These are phyloP conservation scores for Lydus trimaculatus DNA, from an alignment of 2,888 invertebrate genomes.

Conservation along the genomic window DNA sequence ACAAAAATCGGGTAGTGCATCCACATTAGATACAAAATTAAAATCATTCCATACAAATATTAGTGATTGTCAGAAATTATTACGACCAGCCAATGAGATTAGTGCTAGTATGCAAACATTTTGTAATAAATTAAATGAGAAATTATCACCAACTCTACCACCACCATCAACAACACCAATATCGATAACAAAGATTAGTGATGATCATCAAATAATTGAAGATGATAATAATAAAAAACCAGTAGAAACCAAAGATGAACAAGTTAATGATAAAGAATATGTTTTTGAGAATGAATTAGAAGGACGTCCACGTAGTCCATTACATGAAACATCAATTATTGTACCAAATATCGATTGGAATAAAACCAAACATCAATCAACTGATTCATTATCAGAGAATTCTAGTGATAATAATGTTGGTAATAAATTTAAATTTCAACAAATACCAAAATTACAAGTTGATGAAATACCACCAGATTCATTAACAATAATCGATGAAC, in stretches of 20 bases:
- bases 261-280: slow-evolving; percentile 26
- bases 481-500: not conserved
- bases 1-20: slow-evolving; percentile 83
- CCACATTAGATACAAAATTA: slow-evolving; percentile 83
- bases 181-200: not conserved
- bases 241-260: slow-evolving; percentile 15
- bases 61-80: slow-evolving; percentile 85
- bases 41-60: slow-evolving; percentile 86
- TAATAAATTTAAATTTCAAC: slow-evolving; percentile 41
- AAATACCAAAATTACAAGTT: slow-evolving; percentile 46
- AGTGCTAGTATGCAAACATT: slow-evolving; percentile 76
- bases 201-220: not conserved
- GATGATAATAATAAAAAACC: slow-evolving; percentile 29
- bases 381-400: slow-evolving; percentile 50
- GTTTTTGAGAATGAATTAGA: slow-evolving; percentile 56
- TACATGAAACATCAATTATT: slow-evolving; percentile 70
- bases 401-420: slow-evolving; percentile 44
- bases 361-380: slow-evolving; percentile 65
- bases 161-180: slow-evolving; percentile 29
- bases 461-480: slow-evolving; percentile 55
- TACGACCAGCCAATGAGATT: slow-evolving; percentile 75
- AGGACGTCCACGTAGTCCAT: slow-evolving; percentile 67
- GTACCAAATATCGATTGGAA: slow-evolving; percentile 70
- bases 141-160: slow-evolving; percentile 56
- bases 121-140: slow-evolving; percentile 59